Evolutionary conservation across 2,888 invertebrate species (phyloP).

Genomic region (Tiliacea citrago): DNA sequence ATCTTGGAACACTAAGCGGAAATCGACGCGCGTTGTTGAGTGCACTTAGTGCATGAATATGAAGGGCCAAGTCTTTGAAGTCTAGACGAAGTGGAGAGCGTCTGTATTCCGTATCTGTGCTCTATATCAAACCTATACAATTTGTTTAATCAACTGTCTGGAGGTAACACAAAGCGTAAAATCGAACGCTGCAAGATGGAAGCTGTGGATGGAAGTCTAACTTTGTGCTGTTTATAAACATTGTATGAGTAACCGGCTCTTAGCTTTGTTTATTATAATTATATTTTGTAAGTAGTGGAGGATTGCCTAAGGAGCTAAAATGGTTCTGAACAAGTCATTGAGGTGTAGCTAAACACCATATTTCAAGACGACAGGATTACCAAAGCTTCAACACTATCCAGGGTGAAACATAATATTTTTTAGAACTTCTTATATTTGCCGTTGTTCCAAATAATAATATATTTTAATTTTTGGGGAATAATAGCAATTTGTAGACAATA

Average conservation of each 20-base stretch:
- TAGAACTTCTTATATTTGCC: not conserved
- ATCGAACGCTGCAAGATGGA: constrained; percentile 46
- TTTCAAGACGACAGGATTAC: not conserved
- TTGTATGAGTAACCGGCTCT: constrained; percentile 39
- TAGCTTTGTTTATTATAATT: constrained; percentile 37
- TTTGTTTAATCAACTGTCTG: constrained; percentile 66
- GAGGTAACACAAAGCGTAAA: constrained; percentile 48
- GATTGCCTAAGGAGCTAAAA: constrained; percentile 44
- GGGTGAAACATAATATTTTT: not conserved
- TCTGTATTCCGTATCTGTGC: constrained; percentile 49
- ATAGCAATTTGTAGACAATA: not conserved
- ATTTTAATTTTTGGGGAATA: not conserved
- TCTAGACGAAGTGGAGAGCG: constrained; percentile 63
- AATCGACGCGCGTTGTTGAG: constrained; percentile 49
- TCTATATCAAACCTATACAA: constrained; percentile 65
- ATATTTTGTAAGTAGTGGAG: constrained; percentile 31
- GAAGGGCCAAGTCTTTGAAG: constrained; percentile 59
- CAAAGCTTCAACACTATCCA: not conserved
- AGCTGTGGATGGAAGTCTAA: constrained; percentile 51
- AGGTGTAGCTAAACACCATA: not conserved
- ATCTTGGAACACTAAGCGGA: constrained; percentile 56
- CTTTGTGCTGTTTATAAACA: constrained; percentile 58
- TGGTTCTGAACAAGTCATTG: constrained; percentile 3
- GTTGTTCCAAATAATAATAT: no score
- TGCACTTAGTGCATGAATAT: constrained; percentile 58